Evolutionary conservation across 2,888 invertebrate genomes (phyloP).

Genomic region (Trimorus sp.): DNA sequence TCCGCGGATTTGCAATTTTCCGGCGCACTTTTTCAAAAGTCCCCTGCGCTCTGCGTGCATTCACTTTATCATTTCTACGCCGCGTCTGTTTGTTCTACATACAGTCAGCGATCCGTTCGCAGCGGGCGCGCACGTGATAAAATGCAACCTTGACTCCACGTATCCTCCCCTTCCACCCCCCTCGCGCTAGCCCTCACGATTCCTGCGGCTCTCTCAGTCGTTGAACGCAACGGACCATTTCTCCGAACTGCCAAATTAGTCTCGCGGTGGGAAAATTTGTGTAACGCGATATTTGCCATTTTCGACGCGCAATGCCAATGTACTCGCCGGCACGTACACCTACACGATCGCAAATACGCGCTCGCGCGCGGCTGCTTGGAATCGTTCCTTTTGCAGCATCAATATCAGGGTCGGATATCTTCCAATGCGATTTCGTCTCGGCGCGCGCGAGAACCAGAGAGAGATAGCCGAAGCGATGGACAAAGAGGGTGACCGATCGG

Average conservation of each 20-base stretch:
- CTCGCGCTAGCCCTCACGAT: no score
- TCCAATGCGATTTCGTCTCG: constrained; percentile 35
- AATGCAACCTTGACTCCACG: constrained; percentile 39
- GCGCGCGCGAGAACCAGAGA: constrained; percentile 1
- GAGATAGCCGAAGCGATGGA: neutral
- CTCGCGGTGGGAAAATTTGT: constrained; percentile 43
- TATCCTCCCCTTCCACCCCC: neutral
- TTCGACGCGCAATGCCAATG: constrained; percentile 38
- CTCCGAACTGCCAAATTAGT: constrained; percentile 50
- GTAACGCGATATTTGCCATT: constrained; percentile 52
- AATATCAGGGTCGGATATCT: constrained; percentile 57
- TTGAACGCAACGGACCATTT: constrained; percentile 14
- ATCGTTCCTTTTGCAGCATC: constrained; percentile 48
- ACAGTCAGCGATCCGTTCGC: no score
- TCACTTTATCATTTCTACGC: no score
- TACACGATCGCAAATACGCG: constrained; percentile 48
- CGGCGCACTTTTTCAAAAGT: no score
- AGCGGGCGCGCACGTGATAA: constrained; percentile 14
- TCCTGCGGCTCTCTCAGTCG: no score
- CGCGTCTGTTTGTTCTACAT: no score
- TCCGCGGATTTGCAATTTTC: no score
- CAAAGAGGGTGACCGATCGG: no score
- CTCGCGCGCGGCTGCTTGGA: constrained; percentile 4
- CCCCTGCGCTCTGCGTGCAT: no score
- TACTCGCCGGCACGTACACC: constrained; percentile 52